Base-by-base conservation (phyloP, 2,888 invertebrate species). In the Nowickia ferox region DNA sequence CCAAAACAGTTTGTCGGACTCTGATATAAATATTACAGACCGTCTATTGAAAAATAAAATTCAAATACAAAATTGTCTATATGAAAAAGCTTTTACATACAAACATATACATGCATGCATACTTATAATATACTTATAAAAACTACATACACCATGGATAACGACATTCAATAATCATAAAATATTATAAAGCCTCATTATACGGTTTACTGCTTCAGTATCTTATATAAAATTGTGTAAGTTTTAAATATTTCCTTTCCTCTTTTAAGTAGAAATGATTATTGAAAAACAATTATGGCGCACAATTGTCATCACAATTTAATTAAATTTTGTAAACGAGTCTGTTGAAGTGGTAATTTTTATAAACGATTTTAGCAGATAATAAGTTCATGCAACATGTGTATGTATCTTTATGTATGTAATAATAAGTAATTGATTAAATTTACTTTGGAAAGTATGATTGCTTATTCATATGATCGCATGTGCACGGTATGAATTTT, bases 261-360 rank as follows among this genome's bases (percentile, higher is more conserved):
- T 10, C 44, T 10, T 53, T 42, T 22, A n/a, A n/a, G n/a, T n/a
- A 38, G 61, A 10, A 44, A 55, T 19, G 2, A 63, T 71, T 65
- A 84, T 76, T 66, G 76, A 30, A 40, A 65, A 80, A 17, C 72
- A 80, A 61, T 81, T 61, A 77, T 61, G 66, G 81, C 66, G 61
- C 80, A 77, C 72, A 80, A 76, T 51, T 84, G 80, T 81, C 76
- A 84, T 72, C 53, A 46, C 81, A 77, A 80, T 84, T 81, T 55
- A 77, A 77, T 77, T 77, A 30, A 77, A 55, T 72, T n/a, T 81
- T 61, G 13, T 46, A 51, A 46, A 44, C 40, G 13, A n/a, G 46
- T 51, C 46, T 66, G 15, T 66, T 9, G 17, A 30, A 51, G 6
- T 48, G 17, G 17, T 51, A 17, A 1, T 66, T 65, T 22, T n/a